Base-by-base conservation (phyloP, 1,140 invertebrate genomes). In the Leptopilina boulardi region DNA sequence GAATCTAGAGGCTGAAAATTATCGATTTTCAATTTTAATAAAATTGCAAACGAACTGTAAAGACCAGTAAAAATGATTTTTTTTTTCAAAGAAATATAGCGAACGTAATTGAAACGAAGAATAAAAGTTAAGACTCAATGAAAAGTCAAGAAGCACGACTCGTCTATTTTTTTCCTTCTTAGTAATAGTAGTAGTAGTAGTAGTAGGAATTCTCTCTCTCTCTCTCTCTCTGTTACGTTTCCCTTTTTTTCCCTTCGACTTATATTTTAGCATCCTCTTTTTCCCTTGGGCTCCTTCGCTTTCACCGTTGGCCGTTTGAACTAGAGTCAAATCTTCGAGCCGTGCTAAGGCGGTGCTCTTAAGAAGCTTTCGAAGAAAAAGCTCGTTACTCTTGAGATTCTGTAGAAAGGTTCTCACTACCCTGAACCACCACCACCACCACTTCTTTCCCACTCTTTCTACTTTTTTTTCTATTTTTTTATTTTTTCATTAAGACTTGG, bases 201-300 rank as follows among this genome's bases (percentile, higher is more conserved):
- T 6, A 38, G 34, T 38, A 38, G 34, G 9, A 38, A 38, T 66
- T 30, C n/a, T 66, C 23, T 26, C n/a, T 54, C 6, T 30, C 23
- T 47, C 44, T 66, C 23, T 30, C 56, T 26, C 23, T 66, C n/a
- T 51, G 9, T 47, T 42, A 19, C 15, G 15, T 41, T 71, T 76
- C 30, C 42, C 44, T 23, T 66, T 73, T 66, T 70, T 73, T 66
- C 38, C n/a, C 59, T 73, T 66, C 38, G 51, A 41, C 73, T 73
- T 77, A 34, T 71, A 47, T 76, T 42, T 71, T 71, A 13, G 38
- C 70, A 71, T 71, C 70, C 59, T 15, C 59, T 66, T 66, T 30
- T 66, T n/a, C 59, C 59, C 59, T 66, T 66, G 59, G 59, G 59
- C 59, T 66, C 59, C 56, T 66, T 23, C 21, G 56, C 56, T 66